A percentile compares a stretch with the other conserved stretches of the same genome.
Conservation (phyloP, 2,888 invertebrate species). For the Arrhopalites spinosus region DNA sequence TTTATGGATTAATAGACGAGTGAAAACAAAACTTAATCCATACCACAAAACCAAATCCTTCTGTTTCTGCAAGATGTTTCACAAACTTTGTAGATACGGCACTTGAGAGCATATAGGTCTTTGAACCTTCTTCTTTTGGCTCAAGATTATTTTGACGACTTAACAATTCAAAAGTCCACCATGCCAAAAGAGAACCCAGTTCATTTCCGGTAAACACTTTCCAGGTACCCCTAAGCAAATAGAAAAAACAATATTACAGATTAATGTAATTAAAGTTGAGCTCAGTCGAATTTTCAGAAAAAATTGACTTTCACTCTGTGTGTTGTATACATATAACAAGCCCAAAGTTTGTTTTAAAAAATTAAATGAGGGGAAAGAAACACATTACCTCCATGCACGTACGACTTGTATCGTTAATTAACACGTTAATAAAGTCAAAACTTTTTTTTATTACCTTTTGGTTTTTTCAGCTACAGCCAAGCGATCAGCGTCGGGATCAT, state of each 20-base stretch:
- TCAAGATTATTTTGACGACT: background rate
- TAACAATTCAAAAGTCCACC: conserved; percentile 72
- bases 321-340: no score
- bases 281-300: no score
- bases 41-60: conserved; percentile 74
- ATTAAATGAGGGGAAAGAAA: background rate
- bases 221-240: conserved; percentile 70
- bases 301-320: no score
- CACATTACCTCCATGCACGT: no score
- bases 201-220: conserved; percentile 94
- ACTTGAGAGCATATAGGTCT: conserved; percentile 85
- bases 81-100: conserved; percentile 97
- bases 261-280: no score
- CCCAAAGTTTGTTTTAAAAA: background rate
- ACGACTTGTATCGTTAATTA: no score
- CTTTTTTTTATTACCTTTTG: conserved; percentile 65
- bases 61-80: conserved; percentile 74
- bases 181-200: conserved; percentile 88
- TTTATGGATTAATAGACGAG: background rate
- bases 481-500: conserved; percentile 98
- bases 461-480: conserved; percentile 89
- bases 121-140: conserved; percentile 56
- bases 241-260: no score
- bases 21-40: conserved; percentile 44
- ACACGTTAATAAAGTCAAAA: no score